A percentile compares a stretch with the other conserved stretches of the same genome.
Conservation (phyloP, 2,888 invertebrate genomes). For the Bhutanitis thaidina region DNA sequence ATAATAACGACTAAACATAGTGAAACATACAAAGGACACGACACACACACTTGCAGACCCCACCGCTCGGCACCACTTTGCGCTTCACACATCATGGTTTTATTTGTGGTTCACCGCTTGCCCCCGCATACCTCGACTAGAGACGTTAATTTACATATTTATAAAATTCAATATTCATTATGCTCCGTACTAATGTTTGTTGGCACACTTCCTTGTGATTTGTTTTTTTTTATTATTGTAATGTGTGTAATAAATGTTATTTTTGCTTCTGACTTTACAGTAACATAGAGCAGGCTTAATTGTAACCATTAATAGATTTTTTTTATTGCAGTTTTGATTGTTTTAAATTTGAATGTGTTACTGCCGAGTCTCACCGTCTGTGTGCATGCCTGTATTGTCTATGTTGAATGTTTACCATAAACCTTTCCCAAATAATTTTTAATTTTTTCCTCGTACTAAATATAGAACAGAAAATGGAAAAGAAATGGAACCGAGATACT, state of each 20-base stretch:
- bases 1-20: background rate
- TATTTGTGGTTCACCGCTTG: slow-evolving; percentile 10
- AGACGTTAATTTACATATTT: background rate
- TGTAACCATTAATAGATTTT: background rate
- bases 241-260: slow-evolving; percentile 14
- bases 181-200: slow-evolving; percentile 2
- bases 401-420: slow-evolving; percentile 22
- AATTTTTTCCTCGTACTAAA: background rate
- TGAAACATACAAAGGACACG: no score
- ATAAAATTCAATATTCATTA: background rate
- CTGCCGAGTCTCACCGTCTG: background rate
- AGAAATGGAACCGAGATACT: background rate
- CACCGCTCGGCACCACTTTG: no score
- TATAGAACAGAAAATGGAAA: background rate
- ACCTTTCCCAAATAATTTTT: slow-evolving; percentile 8
- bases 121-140: background rate
- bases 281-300: background rate
- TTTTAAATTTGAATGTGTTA: background rate
- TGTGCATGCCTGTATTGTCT: slow-evolving; percentile 10
- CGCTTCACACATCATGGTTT: background rate
- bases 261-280: background rate
- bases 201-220: background rate
- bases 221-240: background rate
- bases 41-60: background rate
- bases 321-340: background rate